Conservation (phyloP, 2,113 vertebrate species). For the Odontesthes bonariensis region DNA sequence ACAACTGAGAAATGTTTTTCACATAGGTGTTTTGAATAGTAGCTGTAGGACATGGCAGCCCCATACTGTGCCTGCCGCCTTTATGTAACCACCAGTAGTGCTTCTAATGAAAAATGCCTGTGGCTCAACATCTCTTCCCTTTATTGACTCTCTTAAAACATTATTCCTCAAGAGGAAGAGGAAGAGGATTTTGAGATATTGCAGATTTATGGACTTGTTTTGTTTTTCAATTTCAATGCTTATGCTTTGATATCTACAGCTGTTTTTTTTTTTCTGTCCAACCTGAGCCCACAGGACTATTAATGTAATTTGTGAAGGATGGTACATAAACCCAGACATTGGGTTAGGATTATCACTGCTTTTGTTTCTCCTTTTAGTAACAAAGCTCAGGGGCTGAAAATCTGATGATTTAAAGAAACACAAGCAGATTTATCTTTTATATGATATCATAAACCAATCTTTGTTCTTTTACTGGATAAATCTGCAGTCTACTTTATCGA, state of each 20-base stretch:
- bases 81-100: conserved; percentile 30
- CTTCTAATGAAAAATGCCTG: conserved; percentile 44
- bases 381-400: too few species aligned
- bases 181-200: conserved; percentile 25
- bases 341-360: too few species aligned
- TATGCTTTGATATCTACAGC: background rate
- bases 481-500: too few species aligned
- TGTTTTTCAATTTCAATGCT: conserved; percentile 15
- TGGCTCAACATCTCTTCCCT: conserved; percentile 31
- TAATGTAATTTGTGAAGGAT: background rate
- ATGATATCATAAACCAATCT: too few species aligned
- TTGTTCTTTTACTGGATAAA: too few species aligned
- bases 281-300: background rate
- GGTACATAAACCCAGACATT: background rate
- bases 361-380: too few species aligned
- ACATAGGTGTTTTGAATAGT: conserved; percentile 16
- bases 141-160: conserved; percentile 29
- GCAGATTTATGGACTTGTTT: conserved; percentile 22
- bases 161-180: conserved; percentile 36
- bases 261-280: background rate
- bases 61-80: conserved; percentile 17
- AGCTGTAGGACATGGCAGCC: conserved; percentile 25
- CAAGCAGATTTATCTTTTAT: too few species aligned
- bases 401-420: too few species aligned
- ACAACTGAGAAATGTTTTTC: conserved; percentile 34